phyloP scores from a whole-genome alignment of 1,140 invertebrate species.

The Heliconius hewitsoni region DNA sequence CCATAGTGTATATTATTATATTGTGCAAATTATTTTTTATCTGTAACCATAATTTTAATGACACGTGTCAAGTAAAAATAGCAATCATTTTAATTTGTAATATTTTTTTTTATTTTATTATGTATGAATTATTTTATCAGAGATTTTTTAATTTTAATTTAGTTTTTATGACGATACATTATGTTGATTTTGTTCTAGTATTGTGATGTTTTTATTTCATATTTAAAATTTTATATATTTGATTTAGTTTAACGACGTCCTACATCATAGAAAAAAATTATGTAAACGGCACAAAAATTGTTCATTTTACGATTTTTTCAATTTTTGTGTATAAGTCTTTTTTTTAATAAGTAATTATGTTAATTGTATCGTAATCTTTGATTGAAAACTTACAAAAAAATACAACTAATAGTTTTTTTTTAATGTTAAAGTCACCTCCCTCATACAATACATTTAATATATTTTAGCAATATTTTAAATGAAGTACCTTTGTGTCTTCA shows the following conservation, averaged over 20 bases:
- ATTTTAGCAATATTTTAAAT: neutral
- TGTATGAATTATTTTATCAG: neutral
- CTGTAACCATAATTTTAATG: neutral
- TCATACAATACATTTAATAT: neutral
- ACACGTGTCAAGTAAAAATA: neutral
- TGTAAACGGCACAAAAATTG: neutral
- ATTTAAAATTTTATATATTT: neutral
- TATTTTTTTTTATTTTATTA: neutral
- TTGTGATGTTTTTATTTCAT: neutral
- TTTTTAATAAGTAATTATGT: neutral
- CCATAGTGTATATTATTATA: neutral
- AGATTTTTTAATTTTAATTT: neutral
- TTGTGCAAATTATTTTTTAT: neutral
- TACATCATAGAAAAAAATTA: neutral
- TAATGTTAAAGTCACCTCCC: neutral
- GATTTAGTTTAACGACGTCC: no score
- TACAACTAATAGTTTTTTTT: neutral
- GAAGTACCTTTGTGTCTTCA: neutral
- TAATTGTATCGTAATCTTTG: neutral
- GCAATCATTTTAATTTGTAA: neutral
- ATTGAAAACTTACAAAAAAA: no score
- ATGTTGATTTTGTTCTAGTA: neutral
- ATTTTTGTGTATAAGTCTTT: no score
- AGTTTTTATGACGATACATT: neutral
- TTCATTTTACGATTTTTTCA: no score